A percentile compares a stretch with the other conserved stretches of the same genome.
Conservation (phyloP, 2,888 invertebrate species). For the Scaptomyza polygonia region DNA sequence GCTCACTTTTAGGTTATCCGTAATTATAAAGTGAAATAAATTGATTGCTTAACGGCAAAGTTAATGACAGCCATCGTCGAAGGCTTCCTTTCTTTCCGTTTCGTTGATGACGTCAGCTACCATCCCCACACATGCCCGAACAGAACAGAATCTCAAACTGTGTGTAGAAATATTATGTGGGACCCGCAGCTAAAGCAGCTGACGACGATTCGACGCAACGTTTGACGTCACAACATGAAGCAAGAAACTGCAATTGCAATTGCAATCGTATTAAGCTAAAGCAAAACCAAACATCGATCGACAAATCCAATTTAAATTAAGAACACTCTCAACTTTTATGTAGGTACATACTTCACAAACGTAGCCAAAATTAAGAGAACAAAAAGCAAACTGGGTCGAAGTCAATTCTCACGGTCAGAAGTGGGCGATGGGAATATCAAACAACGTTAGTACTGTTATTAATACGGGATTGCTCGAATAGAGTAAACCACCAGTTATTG, state of each 20-base stretch:
- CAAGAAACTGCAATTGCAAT: conserved; percentile 43
- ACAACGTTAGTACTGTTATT: background rate
- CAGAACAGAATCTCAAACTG: conserved; percentile 1
- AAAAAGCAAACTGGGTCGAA: background rate
- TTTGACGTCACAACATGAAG: conserved; percentile 35
- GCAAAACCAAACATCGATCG: conserved; percentile 51
- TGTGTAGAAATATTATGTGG: conserved; percentile 51
- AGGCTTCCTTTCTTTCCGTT: conserved; percentile 29
- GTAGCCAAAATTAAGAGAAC: background rate
- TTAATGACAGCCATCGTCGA: conserved; percentile 65
- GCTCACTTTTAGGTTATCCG: conserved; percentile 68
- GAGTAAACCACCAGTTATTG: conserved; percentile 20
- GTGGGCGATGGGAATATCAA: conserved; percentile 6
- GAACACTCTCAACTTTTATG: conserved; percentile 43
- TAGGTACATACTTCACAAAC: conserved; percentile 40
- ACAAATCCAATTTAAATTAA: conserved; percentile 78
- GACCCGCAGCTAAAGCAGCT: conserved; percentile 63
- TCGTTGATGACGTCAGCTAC: background rate
- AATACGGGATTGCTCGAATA: conserved; percentile 44
- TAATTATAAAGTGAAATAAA: conserved; percentile 77
- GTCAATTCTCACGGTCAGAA: conserved; percentile 18
- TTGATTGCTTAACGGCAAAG: conserved; percentile 74
- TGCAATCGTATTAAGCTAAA: conserved; percentile 39
- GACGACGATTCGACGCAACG: conserved; percentile 6
- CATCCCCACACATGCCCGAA: background rate